phyloP scores from a whole-genome alignment of 2,113 vertebrate genomes.

The Cariama cristata region DNA sequence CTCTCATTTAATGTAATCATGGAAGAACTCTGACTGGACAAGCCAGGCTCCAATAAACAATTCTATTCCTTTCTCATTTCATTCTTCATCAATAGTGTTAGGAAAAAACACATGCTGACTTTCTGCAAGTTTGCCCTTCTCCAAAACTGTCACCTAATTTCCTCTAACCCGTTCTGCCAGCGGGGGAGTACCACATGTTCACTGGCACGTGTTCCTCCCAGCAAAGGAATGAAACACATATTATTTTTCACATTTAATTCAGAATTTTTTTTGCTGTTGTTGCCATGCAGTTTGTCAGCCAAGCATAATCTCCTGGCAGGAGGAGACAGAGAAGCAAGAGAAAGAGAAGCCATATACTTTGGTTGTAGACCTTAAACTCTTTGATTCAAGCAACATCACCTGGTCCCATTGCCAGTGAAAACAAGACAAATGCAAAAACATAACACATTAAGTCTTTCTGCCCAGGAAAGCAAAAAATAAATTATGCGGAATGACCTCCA shows the following conservation, averaged over 20 bases:
- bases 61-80: neutral
- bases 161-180: neutral
- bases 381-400: slow-evolving; percentile 24
- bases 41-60: neutral
- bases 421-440: neutral
- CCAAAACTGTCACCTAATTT: slow-evolving; percentile 17
- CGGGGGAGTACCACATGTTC: neutral
- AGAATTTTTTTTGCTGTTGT: slow-evolving; percentile 1
- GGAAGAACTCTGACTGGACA: neutral
- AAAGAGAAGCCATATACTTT: slow-evolving; percentile 47
- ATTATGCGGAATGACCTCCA: slow-evolving; percentile 11
- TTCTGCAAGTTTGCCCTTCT: neutral
- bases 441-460: neutral
- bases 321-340: slow-evolving; percentile 20
- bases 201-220: neutral
- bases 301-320: slow-evolving; percentile 26
- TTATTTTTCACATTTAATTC: slow-evolving; percentile 33
- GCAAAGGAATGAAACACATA: neutral
- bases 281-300: neutral
- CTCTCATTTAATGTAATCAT: neutral
- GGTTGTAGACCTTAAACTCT: slow-evolving; percentile 49
- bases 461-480: slow-evolving; percentile 55
- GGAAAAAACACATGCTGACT: neutral
- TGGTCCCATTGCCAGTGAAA: slow-evolving; percentile 19
- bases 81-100: neutral